Evolutionary conservation across 2,797 vertebrate species (phyloP), one percentile per base, ranked within the genome.

Genomic region (Lagodon rhomboides): DNA sequence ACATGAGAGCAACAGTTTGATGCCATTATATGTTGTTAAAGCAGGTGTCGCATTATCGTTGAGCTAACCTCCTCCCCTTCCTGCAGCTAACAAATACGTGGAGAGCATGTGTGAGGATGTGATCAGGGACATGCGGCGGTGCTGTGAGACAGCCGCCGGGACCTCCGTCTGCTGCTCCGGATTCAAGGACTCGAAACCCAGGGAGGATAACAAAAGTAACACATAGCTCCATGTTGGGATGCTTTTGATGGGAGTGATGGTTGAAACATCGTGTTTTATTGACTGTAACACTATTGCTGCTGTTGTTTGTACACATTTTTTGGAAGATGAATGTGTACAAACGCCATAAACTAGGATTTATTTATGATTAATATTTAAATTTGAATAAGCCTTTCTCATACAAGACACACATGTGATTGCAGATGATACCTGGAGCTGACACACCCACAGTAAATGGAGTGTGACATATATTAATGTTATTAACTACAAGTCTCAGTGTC

Each of bases 161-260:
- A 80, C 81, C 50, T 94, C 94, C 53, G 60, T 87, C 82, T 94
- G 93, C 86, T 94, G 94, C 69, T 93, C 92, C 10, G 94, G 94
- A 1, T 94, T 94, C 72, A 93, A 83, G 69, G 83, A 90, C 53
- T 43, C 87, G 2, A 69, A 85, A 38, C 41, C 82, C 3, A 6
- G 61, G 2, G 79, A 90, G 27, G 38, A 38, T 1, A 77, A 27
- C 27, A 85, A 68, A 63, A 79, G 20, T 22, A 47, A 54, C 11
- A 18, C 65, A 5, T 61, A 75, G 50, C 3, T 38, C 1, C 13
- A 3, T 20, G 11, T 41, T 41, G 11, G n/a, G 17, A 8, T 23
- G 15, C 9, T 13, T 62, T 34, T n/a, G 20, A 8, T 54, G 50
- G 12, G 4, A 25, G 66, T n/a, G 11, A 34, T 13, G 44, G 7